Base-by-base conservation (phyloP, 92 coral and sea anemone genomes). In the Zoanthus solanderi region DNA sequence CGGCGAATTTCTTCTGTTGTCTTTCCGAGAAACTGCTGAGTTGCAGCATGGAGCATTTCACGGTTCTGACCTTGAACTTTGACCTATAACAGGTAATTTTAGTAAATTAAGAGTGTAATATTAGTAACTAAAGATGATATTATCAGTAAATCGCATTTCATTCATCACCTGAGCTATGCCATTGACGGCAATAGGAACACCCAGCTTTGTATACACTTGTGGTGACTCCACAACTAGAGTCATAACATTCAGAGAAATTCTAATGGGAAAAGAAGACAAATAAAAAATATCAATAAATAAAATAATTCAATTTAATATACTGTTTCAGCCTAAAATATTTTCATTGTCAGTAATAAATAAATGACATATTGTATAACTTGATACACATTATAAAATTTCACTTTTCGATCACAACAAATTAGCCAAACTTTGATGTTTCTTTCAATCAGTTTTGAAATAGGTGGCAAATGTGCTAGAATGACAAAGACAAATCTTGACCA, bases 11-110 rank as follows among this genome's bases (percentile, higher is more conserved):
- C 94, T 56, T 87, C 93, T 30, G 85, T 83, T 31, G 92, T 54
- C 85, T 97, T 97, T 37, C 98, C 99, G 72, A 97, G 94, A 80
- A 97, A 97, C 92, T 97, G 99, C 81, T 97, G 98, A 42, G 98
- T 94, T n/a, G 99, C 99, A 30, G 98, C 94, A 79, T 93, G 94
- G 73, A 97, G 87, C 99, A 97, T 97, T 72, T 97, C 99, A 46
- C 93, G 94, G 92, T 92, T 97, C 75, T 97, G 98, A 34, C 99
- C 99, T 88, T 96, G 99, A 69, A 97, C 92, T 87, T 97, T 97
- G 37, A 97, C 98, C 99, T 97, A 66, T 54, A 72, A 56, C 30
- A 76, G 82, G 44, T 17, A 32, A 63, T 32, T 66, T 18, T n/a
- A 10, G 29, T 23, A 53, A 52, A 37, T 77, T 45, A 57, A 34